Evolutionary conservation across 2,888 invertebrate species (phyloP).

Genomic region (Pterostichus niger): DNA sequence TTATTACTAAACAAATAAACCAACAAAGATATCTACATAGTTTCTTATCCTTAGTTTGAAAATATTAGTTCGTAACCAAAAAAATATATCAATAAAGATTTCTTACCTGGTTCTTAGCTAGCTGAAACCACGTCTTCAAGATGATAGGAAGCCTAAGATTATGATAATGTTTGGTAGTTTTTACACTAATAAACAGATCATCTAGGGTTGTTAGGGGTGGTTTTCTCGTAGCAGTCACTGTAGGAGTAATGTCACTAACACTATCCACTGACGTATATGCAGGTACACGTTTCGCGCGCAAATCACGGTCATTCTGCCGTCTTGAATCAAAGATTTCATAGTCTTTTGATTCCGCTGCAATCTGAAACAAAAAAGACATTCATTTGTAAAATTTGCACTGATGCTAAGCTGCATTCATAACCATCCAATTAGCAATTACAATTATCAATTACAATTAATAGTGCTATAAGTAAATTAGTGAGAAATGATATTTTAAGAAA

Average conservation of each 20-base stretch:
- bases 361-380: conserved; percentile 6
- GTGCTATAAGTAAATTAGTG: no score
- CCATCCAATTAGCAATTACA: no score
- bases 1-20: no score
- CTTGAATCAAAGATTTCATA: background rate
- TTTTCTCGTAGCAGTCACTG: conserved; percentile 76
- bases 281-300: conserved; percentile 38
- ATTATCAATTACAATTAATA: no score
- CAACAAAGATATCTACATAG: no score
- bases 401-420: background rate
- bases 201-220: conserved; percentile 86
- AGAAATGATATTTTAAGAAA: no score
- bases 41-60: no score
- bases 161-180: conserved; percentile 95
- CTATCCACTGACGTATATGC: background rate
- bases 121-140: conserved; percentile 96
- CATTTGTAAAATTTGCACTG: background rate
- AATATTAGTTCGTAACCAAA: no score
- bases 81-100: no score
- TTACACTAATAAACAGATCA: conserved; percentile 97
- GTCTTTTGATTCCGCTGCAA: conserved; percentile 3
- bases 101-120: conserved; percentile 92
- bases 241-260: conserved; percentile 27
- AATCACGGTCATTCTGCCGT: conserved; percentile 4
- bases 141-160: conserved; percentile 90